Base-by-base conservation (phyloP, 2,797 vertebrate genomes). In the Meriones psammophilus region DNA sequence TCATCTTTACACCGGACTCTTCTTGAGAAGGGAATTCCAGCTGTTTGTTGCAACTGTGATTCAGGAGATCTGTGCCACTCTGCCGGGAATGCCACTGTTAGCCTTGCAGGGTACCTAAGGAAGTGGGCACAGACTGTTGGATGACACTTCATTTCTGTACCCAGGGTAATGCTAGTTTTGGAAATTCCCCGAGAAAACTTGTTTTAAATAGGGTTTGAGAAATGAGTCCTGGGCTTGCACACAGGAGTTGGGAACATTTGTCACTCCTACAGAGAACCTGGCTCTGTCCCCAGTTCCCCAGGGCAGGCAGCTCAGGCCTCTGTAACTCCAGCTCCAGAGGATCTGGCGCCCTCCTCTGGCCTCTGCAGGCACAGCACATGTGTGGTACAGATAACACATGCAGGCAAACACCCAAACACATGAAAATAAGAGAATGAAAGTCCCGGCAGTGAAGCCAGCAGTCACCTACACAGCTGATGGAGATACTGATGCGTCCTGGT, bases 81-180 rank as follows among this genome's bases (percentile, higher is more conserved):
- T 64, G 54, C 42, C 30, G 39, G 73, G 42, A 42, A 3, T 64
- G 9, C 17, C 76, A 1, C 42, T 15, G 10, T 24, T 39, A 30
- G n/a, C n/a, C 9, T 89, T 58, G 80, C 0, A 76, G 22, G 74
- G 26, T 22, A 36, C 26, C 78, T 79, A 30, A 66, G 54, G 36
- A 94, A 81, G 58, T n/a, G 1, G 28, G n/a, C 46, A 10, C 30
- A 62, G 50, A 30, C 68, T 68, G 46, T 68, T 64, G 0, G 24
- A 12, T 13, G 69, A 8, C n/a, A 33, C 13, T 91, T 74, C 84
- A 10, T 76, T 81, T 88, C 69, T 89, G 30, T 56, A 18, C 33
- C 69, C 26, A 73, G 66, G 26, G 36, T 73, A 90, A 0, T 96
- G 62, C 30, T 92, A 77, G 95, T 73, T 84, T 83, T 83, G 42